Conservation (phyloP, 2,888 invertebrate species). For the Coecobrya sp. region DNA sequence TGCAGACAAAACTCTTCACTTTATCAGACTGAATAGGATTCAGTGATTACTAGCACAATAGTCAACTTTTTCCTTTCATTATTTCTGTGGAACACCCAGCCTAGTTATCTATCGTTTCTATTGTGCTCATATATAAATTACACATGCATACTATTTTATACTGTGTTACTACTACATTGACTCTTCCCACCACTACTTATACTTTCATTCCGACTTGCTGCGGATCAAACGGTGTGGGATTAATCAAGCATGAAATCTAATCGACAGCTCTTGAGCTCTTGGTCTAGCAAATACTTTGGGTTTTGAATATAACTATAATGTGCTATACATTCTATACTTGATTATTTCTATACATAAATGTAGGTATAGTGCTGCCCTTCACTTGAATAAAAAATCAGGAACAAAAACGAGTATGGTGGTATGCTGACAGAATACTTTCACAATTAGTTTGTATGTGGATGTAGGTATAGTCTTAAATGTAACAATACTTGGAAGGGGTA, state of each 20-base stretch:
- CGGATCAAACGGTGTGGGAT: conserved; percentile 71
- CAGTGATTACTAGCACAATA: conserved; percentile 66
- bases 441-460: conserved; percentile 24
- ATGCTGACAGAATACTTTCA: not conserved
- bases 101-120: not conserved
- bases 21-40: conserved; percentile 72
- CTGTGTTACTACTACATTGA: conserved; percentile 1
- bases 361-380: not conserved
- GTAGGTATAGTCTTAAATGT: not conserved
- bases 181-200: not conserved
- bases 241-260: conserved; percentile 80
- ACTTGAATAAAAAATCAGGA: not conserved
- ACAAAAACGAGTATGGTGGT: not conserved
- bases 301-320: not conserved
- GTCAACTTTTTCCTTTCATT: conserved; percentile 53
- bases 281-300: not conserved
- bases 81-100: conserved; percentile 8
- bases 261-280: conserved; percentile 74
- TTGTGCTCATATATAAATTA: conserved; percentile 4
- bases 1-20: conserved; percentile 43
- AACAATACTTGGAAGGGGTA: not conserved
- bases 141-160: not conserved
- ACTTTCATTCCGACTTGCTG: conserved; percentile 32
- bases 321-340: not conserved
- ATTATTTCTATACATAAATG: not conserved